Evolutionary conservation across 2,888 invertebrate genomes (phyloP), one percentile per base, ranked within the genome.

Genomic region (Anarsia innoxiella): DNA sequence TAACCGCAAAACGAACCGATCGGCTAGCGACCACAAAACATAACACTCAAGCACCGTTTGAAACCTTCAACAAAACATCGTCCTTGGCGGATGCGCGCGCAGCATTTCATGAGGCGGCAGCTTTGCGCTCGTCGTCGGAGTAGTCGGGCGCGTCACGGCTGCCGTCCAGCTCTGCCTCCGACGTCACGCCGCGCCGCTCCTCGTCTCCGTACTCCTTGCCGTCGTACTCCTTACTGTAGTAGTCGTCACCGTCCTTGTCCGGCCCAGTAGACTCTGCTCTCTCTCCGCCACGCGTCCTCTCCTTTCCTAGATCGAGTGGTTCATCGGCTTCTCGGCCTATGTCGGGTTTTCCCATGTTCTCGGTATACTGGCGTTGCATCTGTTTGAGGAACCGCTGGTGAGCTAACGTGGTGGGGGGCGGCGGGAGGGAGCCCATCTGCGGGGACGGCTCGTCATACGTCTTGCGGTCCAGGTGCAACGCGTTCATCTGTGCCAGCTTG

Each of bases 401-500:
- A 2, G 80, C 78, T 2, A 82, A 67, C 31, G 78, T 76, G 25
- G 82, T 73, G n/a, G 85, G 80, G 5, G 84, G 84, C 1, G 85
- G 86, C 6, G 89, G 88, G n/a, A 89, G 64, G 28, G 82, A 79
- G 11, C 76, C 82, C 75, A 83, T 77, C 53, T 80, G 82, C 10
- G 85, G 85, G 8, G 88, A 88, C n/a, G 88, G 71, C 55, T 88
- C 89, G 42, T 88, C 88, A 49, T 80, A 84, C 9, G 80, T 63
- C 56, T 85, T 85, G 43, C 84, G 61, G 45, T 85, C 84, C 65
- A 84, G 72, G 62, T 84, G 84, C 59, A 84, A 60, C 3, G 91
- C 91, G 60, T 89, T 91, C 68, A 93, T 84, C 54, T 93, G 93
- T 13, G 93, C 92, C 68, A 93, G 82, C 74, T 93, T 93, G 16